Evolutionary conservation across 2,113 vertebrate species (phyloP).

Genomic region (Aegypius monachus): DNA sequence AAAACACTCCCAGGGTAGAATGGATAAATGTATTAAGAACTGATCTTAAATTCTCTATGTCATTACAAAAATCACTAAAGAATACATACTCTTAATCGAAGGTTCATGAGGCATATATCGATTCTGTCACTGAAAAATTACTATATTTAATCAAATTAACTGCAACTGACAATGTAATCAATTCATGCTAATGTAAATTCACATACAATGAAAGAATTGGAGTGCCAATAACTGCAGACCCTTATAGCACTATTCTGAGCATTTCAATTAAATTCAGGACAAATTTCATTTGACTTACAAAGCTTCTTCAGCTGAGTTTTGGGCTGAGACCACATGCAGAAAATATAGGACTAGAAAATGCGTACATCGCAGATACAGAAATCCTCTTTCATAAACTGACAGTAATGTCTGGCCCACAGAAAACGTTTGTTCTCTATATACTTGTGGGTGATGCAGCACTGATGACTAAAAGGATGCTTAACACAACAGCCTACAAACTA

Average conservation of each 20-base stretch:
- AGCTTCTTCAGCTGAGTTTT: not conserved
- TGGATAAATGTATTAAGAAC: not conserved
- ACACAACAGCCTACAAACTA: not conserved
- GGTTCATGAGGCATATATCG: not conserved
- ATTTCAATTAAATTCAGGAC: not conserved
- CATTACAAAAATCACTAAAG: not conserved
- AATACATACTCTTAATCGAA: not conserved
- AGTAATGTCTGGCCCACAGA: not conserved
- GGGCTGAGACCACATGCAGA: not conserved
- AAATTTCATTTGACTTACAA: not conserved
- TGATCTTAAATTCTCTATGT: not conserved
- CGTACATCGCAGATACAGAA: rapidly evolving
- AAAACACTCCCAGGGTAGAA: not conserved
- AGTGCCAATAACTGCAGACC: not conserved
- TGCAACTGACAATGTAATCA: not conserved
- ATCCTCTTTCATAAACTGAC: not conserved
- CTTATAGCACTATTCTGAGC: rapidly evolving
- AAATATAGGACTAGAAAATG: not conserved
- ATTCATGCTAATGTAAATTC: not conserved
- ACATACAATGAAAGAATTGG: rapidly evolving
- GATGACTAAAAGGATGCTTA: not conserved
- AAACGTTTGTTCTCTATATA: rapidly evolving
- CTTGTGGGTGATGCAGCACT: not conserved
- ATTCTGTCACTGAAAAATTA: not conserved
- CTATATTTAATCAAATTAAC: not conserved